Conservation (phyloP, 2,113 vertebrate species). For the Himantopus leucocephalus region DNA sequence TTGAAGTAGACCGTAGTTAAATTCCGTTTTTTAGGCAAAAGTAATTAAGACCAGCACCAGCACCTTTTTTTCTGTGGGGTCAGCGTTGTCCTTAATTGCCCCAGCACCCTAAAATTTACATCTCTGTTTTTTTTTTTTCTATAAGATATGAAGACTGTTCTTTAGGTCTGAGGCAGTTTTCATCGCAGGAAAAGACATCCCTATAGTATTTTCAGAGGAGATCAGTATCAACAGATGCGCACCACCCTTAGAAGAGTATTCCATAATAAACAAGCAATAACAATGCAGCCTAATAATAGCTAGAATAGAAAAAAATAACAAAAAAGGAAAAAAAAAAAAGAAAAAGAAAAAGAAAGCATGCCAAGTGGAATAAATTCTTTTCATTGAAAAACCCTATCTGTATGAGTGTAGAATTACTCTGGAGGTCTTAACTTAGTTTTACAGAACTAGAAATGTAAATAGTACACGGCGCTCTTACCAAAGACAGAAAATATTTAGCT, state of each 20-base stretch:
- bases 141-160: conserved; percentile 1
- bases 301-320: not conserved
- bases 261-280: not conserved
- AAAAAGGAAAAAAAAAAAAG: not conserved
- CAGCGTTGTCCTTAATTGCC: conserved; percentile 14
- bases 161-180: not conserved
- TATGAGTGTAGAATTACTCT: not conserved
- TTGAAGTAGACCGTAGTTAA: not conserved
- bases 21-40: not conserved
- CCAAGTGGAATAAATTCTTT: not conserved
- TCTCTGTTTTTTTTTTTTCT: not conserved
- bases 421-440: not conserved
- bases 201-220: not conserved
- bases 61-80: not conserved
- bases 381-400: not conserved
- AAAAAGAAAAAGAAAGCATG: not conserved
- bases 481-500: not conserved
- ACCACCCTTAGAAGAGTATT: not conserved
- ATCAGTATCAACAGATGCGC: not conserved
- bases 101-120: not conserved
- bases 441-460: not conserved
- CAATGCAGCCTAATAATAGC: not conserved
- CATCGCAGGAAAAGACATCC: not conserved
- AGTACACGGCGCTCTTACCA: not conserved
- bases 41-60: not conserved